Evolutionary conservation across 1,140 invertebrate species (phyloP).

Genomic region (Drosophila funebris): DNA sequence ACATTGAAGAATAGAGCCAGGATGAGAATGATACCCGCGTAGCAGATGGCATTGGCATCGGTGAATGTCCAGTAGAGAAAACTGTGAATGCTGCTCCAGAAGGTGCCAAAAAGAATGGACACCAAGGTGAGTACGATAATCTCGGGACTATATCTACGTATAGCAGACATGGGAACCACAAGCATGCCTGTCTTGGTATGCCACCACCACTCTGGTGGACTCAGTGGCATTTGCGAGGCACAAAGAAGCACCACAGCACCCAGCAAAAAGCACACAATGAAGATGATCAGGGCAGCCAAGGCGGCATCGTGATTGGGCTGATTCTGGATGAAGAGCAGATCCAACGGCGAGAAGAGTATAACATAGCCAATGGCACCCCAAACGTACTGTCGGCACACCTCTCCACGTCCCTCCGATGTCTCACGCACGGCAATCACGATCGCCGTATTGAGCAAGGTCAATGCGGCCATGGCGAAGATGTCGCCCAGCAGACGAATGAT

Average conservation of each 20-base stretch:
- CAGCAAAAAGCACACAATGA: conserved; percentile 86
- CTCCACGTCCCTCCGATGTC: conserved; percentile 90
- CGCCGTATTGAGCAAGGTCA: conserved; percentile 89
- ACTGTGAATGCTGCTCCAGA: conserved; percentile 91
- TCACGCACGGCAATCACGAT: conserved; percentile 92
- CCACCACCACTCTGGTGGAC: conserved; percentile 93
- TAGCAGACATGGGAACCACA: conserved; percentile 89
- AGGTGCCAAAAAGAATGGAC: conserved; percentile 88
- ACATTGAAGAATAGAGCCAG: conserved; percentile 90
- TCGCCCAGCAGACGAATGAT: conserved; percentile 89
- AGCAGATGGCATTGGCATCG: conserved; percentile 55
- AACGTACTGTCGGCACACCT: conserved; percentile 91
- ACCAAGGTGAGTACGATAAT: conserved; percentile 88
- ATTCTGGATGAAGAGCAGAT: conserved; percentile 83
- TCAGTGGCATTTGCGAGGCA: conserved; percentile 87
- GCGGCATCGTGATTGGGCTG: conserved; percentile 43
- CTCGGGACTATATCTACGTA: conserved; percentile 89
- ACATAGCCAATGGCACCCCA: conserved; percentile 90
- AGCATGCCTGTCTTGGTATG: conserved; percentile 90
- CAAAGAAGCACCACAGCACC: conserved; percentile 68
- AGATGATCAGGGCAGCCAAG: conserved; percentile 84
- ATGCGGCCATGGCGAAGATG: conserved; percentile 89
- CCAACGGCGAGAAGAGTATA: conserved; percentile 88
- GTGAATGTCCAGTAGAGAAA: conserved; percentile 88
- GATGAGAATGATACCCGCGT: conserved; percentile 85